Percentiles rank a stretch among this genome's conserved stretches.
phyloP scores from a whole-genome alignment of 1,140 invertebrate species.

The Neodiprion lecontei region DNA sequence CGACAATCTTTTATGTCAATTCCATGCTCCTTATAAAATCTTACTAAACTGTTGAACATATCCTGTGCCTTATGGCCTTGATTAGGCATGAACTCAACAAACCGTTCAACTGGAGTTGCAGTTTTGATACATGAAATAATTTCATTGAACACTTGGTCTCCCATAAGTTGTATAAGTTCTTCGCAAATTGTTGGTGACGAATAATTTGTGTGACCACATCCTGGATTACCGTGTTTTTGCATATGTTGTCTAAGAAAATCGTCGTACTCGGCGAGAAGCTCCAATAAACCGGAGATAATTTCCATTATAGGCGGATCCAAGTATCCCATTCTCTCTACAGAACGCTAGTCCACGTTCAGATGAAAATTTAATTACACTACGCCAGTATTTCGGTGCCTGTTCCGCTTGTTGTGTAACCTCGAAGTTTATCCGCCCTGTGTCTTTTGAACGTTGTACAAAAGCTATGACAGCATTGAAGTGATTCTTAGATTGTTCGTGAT shows the following conservation, averaged over 20 bases:
- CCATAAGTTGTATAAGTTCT: conserved; percentile 8
- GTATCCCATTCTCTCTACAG: background rate
- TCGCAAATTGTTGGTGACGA: conserved; percentile 24
- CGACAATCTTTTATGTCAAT: conserved; percentile 47
- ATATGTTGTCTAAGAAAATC: conserved; percentile 1
- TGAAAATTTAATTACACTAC: background rate
- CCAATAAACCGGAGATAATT: conserved; percentile 7
- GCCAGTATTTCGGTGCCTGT: conserved; percentile 4
- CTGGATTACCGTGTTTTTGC: conserved; percentile 15
- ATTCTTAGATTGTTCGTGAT: conserved; percentile 27
- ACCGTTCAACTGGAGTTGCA: conserved; percentile 25
- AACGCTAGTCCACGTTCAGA: too few relatives aligned
- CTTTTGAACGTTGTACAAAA: conserved; percentile 19
- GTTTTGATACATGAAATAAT: conserved; percentile 25
- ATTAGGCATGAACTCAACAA: conserved; percentile 30
- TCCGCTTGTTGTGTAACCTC: conserved; percentile 26
- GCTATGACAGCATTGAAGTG: conserved; percentile 22
- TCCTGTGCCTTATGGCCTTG: conserved; percentile 24
- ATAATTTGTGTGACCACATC: conserved; percentile 24
- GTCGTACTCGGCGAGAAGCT: conserved; percentile 14
- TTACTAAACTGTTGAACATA: conserved; percentile 25
- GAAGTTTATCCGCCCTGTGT: conserved; percentile 20
- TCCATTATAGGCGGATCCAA: background rate
- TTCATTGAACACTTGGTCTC: background rate
- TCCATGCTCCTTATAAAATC: conserved; percentile 35